Percentiles rank a stretch among this genome's conserved stretches.
Evolutionary conservation across 1,140 invertebrate genomes (phyloP).

Genomic region (Neomicropteryx cornuta): DNA sequence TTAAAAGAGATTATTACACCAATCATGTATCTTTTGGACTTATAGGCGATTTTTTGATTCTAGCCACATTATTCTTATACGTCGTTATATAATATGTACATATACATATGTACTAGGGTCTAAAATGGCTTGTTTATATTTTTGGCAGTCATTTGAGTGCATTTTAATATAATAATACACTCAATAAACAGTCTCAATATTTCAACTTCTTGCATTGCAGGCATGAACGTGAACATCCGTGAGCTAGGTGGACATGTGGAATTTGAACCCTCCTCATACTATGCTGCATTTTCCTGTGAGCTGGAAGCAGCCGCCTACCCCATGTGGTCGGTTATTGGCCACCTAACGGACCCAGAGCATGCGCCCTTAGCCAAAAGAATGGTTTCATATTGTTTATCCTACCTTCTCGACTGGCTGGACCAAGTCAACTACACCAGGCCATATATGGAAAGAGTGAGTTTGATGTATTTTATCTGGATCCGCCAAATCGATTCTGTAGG

Average conservation of each 20-base stretch:
- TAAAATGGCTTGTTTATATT: too few species aligned
- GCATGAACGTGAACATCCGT: conserved; percentile 91
- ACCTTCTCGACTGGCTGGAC: conserved; percentile 78
- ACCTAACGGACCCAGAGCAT: conserved; percentile 65
- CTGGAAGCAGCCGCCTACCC: conserved; percentile 92
- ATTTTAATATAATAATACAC: too few species aligned
- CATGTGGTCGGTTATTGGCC: conserved; percentile 91
- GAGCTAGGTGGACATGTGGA: conserved; percentile 88
- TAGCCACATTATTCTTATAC: too few species aligned
- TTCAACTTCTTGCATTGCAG: conserved; percentile 32
- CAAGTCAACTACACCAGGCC: conserved; percentile 63
- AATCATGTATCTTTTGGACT: too few species aligned
- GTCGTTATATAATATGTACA: too few species aligned
- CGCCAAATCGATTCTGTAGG: too few species aligned
- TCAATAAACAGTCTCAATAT: too few species aligned
- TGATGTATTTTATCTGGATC: background rate
- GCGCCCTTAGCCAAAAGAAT: conserved; percentile 63
- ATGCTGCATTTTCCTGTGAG: conserved; percentile 93
- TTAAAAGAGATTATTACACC: too few species aligned
- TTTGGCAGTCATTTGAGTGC: too few species aligned
- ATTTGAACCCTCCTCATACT: conserved; percentile 94
- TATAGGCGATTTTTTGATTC: too few species aligned
- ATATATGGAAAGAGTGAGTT: conserved; percentile 43
- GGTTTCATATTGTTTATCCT: conserved; percentile 58
- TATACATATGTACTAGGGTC: too few species aligned